Evolutionary conservation across 2,888 invertebrate species (phyloP).

Genomic region (Conchocele bisecta): DNA sequence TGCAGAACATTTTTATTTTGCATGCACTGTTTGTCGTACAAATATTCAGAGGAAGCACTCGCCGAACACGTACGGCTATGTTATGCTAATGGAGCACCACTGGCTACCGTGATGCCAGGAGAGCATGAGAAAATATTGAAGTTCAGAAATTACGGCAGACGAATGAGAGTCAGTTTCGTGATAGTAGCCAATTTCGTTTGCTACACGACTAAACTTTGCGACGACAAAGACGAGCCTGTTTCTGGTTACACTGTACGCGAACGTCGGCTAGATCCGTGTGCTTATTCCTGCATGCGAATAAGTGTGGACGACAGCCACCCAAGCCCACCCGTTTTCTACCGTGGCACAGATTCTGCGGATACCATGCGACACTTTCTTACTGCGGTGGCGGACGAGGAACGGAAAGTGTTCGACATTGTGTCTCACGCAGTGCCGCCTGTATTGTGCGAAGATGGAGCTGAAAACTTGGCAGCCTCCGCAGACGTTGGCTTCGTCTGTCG

Average conservation of each 20-base stretch:
- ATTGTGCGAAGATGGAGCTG: conserved; percentile 7
- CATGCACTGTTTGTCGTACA: not conserved
- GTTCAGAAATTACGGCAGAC: not conserved
- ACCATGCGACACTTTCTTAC: not conserved
- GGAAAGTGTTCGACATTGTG: not conserved
- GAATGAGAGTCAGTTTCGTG: conserved; percentile 3
- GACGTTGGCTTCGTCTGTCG: not conserved
- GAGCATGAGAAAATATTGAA: not conserved
- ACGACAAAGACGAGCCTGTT: not conserved
- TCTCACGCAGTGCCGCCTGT: not conserved
- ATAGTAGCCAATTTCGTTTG: not conserved
- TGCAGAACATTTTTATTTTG: not conserved
- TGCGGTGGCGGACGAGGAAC: not conserved
- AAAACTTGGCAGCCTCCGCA: conserved; percentile 8
- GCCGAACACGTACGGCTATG: not conserved
- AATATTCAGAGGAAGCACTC: not conserved
- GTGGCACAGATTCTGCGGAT: not conserved
- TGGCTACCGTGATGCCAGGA: not conserved
- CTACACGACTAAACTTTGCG: not conserved
- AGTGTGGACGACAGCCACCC: not conserved
- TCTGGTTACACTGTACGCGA: not conserved
- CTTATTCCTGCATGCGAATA: not conserved
- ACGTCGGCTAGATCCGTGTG: conserved; percentile 3
- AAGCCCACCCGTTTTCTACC: not conserved
- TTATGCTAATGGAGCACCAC: too few species aligned